Evolutionary conservation across 2,113 vertebrate genomes (phyloP).

Genomic region (Myxocyprinus asiaticus): DNA sequence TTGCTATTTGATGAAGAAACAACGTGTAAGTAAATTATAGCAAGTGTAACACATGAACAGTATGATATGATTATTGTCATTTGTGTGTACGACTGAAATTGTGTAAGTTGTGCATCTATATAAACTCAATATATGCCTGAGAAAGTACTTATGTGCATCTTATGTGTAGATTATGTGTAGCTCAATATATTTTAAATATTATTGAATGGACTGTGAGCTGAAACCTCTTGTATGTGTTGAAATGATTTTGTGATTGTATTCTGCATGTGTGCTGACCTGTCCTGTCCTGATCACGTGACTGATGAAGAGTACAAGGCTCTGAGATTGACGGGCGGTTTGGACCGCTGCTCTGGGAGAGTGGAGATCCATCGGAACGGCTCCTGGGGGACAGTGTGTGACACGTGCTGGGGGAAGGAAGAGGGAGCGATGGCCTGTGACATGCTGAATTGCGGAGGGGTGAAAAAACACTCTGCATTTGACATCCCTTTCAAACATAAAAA

Average conservation of each 20-base stretch:
- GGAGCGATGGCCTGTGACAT: slow-evolving; percentile 65
- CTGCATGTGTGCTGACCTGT: background rate
- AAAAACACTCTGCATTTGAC: slow-evolving; percentile 10
- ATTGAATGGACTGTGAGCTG: no score
- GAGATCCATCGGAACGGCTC: slow-evolving; percentile 73
- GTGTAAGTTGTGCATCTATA: no score
- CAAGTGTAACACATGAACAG: no score
- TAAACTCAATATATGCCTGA: no score
- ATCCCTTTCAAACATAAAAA: slow-evolving; percentile 49
- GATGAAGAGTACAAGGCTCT: slow-evolving; percentile 68
- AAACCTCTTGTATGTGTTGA: background rate
- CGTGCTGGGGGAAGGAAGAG: slow-evolving; percentile 52
- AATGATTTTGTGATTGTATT: background rate
- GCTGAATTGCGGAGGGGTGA: slow-evolving; percentile 56
- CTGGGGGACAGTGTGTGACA: slow-evolving; percentile 70
- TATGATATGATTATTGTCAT: no score
- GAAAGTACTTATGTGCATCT: no score
- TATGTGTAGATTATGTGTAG: no score
- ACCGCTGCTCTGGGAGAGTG: slow-evolving; percentile 70
- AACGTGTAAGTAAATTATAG: no score
- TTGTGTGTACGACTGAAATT: no score
- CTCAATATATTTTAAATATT: no score
- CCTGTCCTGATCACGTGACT: slow-evolving; percentile 10
- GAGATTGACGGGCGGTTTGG: slow-evolving; percentile 67
- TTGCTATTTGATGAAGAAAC: no score